Conservation (phyloP, 2,113 vertebrate species). For the Platichthys stellatus region DNA sequence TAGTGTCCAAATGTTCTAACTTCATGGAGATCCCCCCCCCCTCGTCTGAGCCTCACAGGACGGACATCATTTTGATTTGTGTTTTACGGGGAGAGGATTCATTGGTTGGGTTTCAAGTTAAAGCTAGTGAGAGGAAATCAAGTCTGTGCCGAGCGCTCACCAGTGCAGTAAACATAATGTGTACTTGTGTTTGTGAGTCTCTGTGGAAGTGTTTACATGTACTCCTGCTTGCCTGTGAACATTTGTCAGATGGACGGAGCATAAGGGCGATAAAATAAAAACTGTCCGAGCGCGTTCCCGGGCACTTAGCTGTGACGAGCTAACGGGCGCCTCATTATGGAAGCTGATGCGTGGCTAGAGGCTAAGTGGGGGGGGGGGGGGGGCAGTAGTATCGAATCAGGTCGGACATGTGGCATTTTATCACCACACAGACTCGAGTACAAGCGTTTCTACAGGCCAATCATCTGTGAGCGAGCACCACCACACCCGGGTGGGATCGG, state of each 20-base stretch:
- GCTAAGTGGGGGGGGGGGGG: slow-evolving; percentile 21
- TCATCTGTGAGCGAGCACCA: background rate
- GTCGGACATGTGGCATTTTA: slow-evolving; percentile 31
- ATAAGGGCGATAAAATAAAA: slow-evolving; percentile 51
- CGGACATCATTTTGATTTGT: background rate
- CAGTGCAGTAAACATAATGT: background rate
- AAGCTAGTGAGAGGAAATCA: slow-evolving; percentile 16
- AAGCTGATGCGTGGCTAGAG: slow-evolving; percentile 38
- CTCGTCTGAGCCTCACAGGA: background rate
- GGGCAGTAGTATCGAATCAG: slow-evolving; percentile 14
- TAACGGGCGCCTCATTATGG: slow-evolving; percentile 19
- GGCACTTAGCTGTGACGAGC: slow-evolving; percentile 27
- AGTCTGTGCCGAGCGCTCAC: slow-evolving; percentile 8
- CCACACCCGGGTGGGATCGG: background rate
- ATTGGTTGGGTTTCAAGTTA: slow-evolving; percentile 30
- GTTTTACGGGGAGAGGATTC: background rate
- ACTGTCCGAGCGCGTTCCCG: background rate
- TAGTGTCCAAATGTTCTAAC: slow-evolving; percentile 30
- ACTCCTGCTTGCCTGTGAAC: background rate
- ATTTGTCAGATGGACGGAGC: slow-evolving; percentile 38
- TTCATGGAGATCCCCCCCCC: too few relatives aligned
- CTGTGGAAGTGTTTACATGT: background rate
- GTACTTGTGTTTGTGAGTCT: background rate
- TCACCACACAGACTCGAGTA: background rate
- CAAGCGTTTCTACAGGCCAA: background rate